phyloP scores from a whole-genome alignment of 2,113 vertebrate genomes.

The Vulpes vulpes region DNA sequence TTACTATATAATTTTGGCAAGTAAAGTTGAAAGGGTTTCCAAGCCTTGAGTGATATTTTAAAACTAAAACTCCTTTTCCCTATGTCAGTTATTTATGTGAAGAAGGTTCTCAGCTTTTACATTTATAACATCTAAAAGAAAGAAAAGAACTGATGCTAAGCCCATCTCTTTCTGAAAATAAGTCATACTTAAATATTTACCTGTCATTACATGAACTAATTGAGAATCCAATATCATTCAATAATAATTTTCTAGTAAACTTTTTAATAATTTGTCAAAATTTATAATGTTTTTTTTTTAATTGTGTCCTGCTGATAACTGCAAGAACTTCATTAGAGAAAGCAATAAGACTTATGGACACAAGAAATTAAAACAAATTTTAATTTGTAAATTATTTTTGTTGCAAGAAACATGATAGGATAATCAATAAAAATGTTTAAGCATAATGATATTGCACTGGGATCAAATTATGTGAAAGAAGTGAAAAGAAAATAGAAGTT shows the following conservation, averaged over 20 bases:
- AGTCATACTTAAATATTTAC: slow-evolving; percentile 6
- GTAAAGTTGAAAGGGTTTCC: background rate
- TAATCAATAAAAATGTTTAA: background rate
- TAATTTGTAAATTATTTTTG: slow-evolving; percentile 9
- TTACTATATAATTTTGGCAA: background rate
- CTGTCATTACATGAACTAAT: background rate
- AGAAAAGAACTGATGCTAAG: background rate
- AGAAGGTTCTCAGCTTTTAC: background rate
- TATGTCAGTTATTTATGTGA: background rate
- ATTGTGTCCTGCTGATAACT: background rate
- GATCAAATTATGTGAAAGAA: slow-evolving; percentile 8
- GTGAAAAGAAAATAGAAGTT: background rate
- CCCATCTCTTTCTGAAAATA: background rate
- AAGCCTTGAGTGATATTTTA: background rate
- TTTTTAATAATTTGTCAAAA: slow-evolving; percentile 29
- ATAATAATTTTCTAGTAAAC: slow-evolving; percentile 28
- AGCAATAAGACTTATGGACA: background rate
- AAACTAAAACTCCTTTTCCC: background rate
- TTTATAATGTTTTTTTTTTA: slow-evolving; percentile 12
- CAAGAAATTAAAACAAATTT: background rate
- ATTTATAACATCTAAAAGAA: background rate
- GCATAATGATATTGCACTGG: background rate
- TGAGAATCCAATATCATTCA: slow-evolving; percentile 8
- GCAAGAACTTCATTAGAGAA: background rate
- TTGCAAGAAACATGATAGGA: slow-evolving; percentile 39